These are phyloP conservation scores for Mimumesa dahlbomi DNA, from an alignment of 2,888 invertebrate species.

Conservation along the genomic window DNA sequence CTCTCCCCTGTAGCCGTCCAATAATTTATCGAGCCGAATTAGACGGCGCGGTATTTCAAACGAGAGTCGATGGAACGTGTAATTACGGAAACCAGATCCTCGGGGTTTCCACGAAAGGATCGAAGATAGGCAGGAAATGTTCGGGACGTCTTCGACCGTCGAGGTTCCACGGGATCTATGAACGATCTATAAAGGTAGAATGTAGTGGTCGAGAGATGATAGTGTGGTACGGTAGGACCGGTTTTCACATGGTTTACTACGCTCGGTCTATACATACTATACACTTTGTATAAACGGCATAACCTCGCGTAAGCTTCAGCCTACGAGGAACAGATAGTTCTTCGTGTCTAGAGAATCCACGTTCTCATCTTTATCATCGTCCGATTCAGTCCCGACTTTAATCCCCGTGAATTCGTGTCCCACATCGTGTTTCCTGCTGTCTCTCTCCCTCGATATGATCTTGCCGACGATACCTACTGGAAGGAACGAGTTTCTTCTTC, in stretches of 20 bases:
- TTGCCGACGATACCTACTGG: not conserved
- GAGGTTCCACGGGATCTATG: not conserved
- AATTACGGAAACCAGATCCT: constrained; percentile 17
- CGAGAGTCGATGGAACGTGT: not conserved
- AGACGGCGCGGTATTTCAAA: not conserved
- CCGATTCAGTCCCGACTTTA: not conserved
- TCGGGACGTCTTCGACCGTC: constrained; percentile 15
- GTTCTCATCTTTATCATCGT: not conserved
- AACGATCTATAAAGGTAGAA: not conserved
- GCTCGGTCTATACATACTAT: no score
- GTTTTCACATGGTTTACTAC: constrained; percentile 45
- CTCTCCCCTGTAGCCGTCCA: not conserved
- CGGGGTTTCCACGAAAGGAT: constrained; percentile 39
- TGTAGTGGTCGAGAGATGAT: constrained; percentile 6
- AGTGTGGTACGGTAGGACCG: constrained; percentile 57
- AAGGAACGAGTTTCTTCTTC: constrained; percentile 2
- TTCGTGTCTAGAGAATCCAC: not conserved
- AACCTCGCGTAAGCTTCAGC: not conserved
- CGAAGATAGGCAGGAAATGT: constrained; percentile 12
- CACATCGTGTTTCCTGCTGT: constrained; percentile 16
- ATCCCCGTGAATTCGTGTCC: constrained; percentile 40
- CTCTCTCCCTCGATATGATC: not conserved
- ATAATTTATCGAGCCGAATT: not conserved
- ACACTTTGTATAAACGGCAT: constrained; percentile 6
- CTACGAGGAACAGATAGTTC: not conserved